Evolutionary conservation across 2,888 invertebrate genomes (phyloP).

Genomic region (Psylliodes chrysocephalus): DNA sequence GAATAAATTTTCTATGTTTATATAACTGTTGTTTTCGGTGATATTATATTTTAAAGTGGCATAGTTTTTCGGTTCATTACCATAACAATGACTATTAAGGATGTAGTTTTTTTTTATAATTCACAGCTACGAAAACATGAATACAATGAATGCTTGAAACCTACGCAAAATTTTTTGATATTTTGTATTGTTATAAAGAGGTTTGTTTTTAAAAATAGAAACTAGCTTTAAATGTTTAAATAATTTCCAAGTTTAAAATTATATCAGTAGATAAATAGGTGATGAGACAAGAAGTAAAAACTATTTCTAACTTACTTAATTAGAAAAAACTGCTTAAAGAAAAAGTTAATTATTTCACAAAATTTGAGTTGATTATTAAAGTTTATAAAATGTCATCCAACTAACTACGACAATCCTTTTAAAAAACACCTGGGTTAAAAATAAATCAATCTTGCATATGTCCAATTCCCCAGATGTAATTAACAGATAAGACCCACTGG

Average conservation of each 20-base stretch:
- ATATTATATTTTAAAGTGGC: slow-evolving; percentile 11
- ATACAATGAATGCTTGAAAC: background rate
- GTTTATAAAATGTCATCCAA: no score
- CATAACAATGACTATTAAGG: background rate
- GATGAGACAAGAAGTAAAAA: no score
- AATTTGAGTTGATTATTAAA: no score
- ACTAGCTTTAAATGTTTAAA: background rate
- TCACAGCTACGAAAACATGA: background rate
- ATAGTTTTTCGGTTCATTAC: slow-evolving; percentile 21
- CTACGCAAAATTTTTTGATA: background rate
- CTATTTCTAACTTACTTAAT: no score
- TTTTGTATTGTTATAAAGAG: no score
- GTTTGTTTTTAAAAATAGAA: background rate
- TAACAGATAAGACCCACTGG: slow-evolving; percentile 44
- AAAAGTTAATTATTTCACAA: no score
- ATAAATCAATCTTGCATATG: slow-evolving; percentile 15
- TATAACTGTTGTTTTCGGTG: slow-evolving; percentile 29
- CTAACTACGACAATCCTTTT: no score
- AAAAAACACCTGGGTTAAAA: background rate
- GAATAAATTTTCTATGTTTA: slow-evolving; percentile 27
- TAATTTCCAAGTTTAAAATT: no score
- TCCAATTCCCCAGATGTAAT: slow-evolving; percentile 47
- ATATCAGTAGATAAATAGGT: no score
- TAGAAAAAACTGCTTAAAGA: no score
- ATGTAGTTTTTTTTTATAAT: background rate